Percentiles rank a stretch among this genome's conserved stretches.
Conservation (phyloP, 2,113 vertebrate genomes). For the Colistium nudipinnis region DNA sequence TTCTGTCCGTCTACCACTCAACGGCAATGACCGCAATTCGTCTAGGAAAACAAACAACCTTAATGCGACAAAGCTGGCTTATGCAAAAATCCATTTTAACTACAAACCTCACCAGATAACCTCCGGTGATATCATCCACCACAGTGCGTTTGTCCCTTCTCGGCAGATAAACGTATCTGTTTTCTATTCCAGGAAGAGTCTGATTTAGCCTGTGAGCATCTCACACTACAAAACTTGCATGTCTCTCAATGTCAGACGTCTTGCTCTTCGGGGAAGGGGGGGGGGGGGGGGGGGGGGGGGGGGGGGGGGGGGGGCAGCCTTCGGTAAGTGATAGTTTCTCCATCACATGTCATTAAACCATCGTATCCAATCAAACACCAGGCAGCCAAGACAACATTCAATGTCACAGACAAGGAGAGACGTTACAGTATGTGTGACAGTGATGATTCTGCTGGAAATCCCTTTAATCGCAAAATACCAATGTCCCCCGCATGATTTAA, state of each 20-base stretch:
- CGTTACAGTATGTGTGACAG: neutral
- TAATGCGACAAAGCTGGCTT: neutral
- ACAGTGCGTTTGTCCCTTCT: neutral
- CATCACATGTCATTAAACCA: slow-evolving; percentile 10
- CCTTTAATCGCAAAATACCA: neutral
- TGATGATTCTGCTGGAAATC: neutral
- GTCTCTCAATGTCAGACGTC: slow-evolving; percentile 42
- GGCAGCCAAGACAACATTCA: slow-evolving; percentile 15
- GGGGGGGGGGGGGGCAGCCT: slow-evolving; percentile 8
- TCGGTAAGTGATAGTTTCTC: slow-evolving; percentile 14
- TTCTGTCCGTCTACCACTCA: neutral
- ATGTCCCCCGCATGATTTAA: neutral
- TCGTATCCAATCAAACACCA: slow-evolving; percentile 18
- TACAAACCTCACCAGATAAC: slow-evolving; percentile 1
- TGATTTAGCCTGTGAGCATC: slow-evolving; percentile 33
- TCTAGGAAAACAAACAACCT: neutral
- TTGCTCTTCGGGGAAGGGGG: too few species aligned
- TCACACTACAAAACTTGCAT: slow-evolving; percentile 10
- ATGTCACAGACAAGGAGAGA: slow-evolving; percentile 40
- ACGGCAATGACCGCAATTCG: neutral
- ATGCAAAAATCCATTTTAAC: neutral
- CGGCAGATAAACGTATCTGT: slow-evolving; percentile 41
- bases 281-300: too few species aligned
- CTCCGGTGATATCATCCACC: neutral
- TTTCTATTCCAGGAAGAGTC: slow-evolving; percentile 32